Evolutionary conservation across 2,113 vertebrate species (phyloP).

Genomic region (Polypterus bichir): DNA sequence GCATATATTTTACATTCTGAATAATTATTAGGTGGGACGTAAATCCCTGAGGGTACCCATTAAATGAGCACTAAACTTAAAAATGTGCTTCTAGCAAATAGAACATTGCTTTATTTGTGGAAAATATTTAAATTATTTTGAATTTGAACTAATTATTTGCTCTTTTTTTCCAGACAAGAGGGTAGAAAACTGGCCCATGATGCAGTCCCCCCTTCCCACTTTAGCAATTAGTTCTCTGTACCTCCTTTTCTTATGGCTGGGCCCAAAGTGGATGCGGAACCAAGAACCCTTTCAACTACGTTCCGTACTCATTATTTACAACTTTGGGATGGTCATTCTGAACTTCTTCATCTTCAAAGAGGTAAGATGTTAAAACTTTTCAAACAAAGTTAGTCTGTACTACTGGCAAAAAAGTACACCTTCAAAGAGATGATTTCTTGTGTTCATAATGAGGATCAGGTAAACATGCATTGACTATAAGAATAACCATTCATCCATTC

Average conservation of each 20-base stretch:
- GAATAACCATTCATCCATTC: background rate
- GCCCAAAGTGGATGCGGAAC: conserved; percentile 92
- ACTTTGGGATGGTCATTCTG: conserved; percentile 97
- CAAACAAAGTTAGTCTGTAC: too few species aligned
- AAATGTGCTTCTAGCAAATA: conserved; percentile 5
- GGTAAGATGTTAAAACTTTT: conserved; percentile 42
- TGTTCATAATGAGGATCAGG: too few species aligned
- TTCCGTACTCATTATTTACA: conserved; percentile 85
- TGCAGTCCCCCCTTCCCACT: conserved; percentile 84
- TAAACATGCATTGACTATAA: too few species aligned
- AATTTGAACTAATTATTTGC: conserved; percentile 16
- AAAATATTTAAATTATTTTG: conserved; percentile 12
- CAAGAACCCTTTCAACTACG: conserved; percentile 89
- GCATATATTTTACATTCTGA: background rate
- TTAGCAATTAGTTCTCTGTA: conserved; percentile 88
- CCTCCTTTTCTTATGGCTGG: conserved; percentile 91
- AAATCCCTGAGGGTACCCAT: background rate
- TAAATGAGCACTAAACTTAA: background rate
- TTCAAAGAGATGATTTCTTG: too few species aligned
- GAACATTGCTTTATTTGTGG: background rate
- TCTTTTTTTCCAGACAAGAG: conserved; percentile 72
- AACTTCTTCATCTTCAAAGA: conserved; percentile 98
- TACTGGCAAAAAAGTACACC: too few species aligned
- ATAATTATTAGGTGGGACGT: background rate
- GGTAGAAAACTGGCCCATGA: conserved; percentile 90